phyloP scores from a whole-genome alignment of 2,113 vertebrate species.

The Nibea coibor region DNA sequence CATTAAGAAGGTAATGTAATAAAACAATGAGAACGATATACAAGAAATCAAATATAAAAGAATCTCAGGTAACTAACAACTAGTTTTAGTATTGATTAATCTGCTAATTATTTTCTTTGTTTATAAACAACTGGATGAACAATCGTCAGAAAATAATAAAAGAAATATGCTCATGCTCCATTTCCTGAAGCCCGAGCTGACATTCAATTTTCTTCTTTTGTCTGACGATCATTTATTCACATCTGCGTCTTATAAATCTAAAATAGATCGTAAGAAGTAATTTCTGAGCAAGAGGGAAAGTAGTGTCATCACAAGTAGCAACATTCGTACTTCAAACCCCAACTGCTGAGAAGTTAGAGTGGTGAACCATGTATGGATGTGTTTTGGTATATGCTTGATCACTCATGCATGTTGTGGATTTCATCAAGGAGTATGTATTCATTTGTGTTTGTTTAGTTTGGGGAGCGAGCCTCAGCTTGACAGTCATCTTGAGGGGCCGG shows the following conservation, averaged over 20 bases:
- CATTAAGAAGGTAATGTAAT: background rate
- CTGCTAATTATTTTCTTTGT: background rate
- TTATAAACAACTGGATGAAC: background rate
- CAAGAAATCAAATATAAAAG: background rate
- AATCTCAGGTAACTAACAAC: background rate
- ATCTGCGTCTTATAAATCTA: background rate
- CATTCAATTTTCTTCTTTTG: slow-evolving; percentile 2
- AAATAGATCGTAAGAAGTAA: slow-evolving; percentile 4
- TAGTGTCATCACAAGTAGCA: background rate
- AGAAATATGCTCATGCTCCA: background rate
- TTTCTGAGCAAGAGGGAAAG: background rate
- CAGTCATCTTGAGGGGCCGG: slow-evolving; percentile 76
- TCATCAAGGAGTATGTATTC: slow-evolving; percentile 69
- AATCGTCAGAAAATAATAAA: background rate
- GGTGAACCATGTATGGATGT: slow-evolving; percentile 43
- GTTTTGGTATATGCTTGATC: slow-evolving; percentile 74
- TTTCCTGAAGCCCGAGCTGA: background rate
- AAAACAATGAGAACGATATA: background rate
- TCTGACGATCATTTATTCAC: background rate
- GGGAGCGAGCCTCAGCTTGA: slow-evolving; percentile 70
- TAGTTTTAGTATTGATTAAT: background rate
- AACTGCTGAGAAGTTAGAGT: slow-evolving; percentile 51
- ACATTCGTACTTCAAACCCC: slow-evolving; percentile 17
- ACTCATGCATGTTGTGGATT: slow-evolving; percentile 74
- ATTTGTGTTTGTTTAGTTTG: slow-evolving; percentile 75